Evolutionary conservation across 2,888 invertebrate genomes (phyloP).

Genomic region (Agonopterix arenella): DNA sequence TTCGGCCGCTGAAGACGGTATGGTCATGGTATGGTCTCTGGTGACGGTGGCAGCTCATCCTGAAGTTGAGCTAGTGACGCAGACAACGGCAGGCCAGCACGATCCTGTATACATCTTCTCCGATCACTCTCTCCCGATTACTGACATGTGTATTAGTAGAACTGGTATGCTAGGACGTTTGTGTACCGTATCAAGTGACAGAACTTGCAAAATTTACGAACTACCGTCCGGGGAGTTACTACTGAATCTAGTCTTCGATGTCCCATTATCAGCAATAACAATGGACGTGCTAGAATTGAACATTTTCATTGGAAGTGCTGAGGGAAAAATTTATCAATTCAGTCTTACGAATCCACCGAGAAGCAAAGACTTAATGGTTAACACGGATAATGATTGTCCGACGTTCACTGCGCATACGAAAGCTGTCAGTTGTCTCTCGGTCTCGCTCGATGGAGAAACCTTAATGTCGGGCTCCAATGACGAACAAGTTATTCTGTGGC

Average conservation of each 20-base stretch:
- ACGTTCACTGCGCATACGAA: conserved; percentile 83
- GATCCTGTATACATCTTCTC: conserved; percentile 84
- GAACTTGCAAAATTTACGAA: conserved; percentile 89
- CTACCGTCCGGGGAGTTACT: conserved; percentile 82
- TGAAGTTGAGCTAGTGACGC: conserved; percentile 61
- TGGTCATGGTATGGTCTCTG: conserved; percentile 88
- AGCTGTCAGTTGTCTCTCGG: conserved; percentile 82
- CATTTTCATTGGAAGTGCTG: conserved; percentile 84
- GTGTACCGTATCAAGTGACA: conserved; percentile 87
- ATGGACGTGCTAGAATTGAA: conserved; percentile 83
- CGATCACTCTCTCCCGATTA: conserved; percentile 88
- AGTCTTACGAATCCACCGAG: conserved; percentile 82
- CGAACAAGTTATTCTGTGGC: conserved; percentile 87
- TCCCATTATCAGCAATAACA: conserved; percentile 80
- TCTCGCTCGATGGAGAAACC: conserved; percentile 83
- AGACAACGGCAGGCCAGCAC: conserved; percentile 72
- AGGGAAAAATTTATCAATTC: conserved; percentile 83
- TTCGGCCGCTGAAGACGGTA: conserved; percentile 89
- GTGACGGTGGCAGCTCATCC: conserved; percentile 75
- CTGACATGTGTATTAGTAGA: conserved; percentile 85
- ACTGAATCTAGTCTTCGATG: conserved; percentile 84
- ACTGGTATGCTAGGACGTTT: conserved; percentile 83
- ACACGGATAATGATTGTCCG: conserved; percentile 61
- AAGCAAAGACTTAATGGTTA: conserved; percentile 79
- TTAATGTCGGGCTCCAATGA: conserved; percentile 88